phyloP scores from a whole-genome alignment of 2,113 vertebrate genomes.

The Nothocercus nigrocapillus region DNA sequence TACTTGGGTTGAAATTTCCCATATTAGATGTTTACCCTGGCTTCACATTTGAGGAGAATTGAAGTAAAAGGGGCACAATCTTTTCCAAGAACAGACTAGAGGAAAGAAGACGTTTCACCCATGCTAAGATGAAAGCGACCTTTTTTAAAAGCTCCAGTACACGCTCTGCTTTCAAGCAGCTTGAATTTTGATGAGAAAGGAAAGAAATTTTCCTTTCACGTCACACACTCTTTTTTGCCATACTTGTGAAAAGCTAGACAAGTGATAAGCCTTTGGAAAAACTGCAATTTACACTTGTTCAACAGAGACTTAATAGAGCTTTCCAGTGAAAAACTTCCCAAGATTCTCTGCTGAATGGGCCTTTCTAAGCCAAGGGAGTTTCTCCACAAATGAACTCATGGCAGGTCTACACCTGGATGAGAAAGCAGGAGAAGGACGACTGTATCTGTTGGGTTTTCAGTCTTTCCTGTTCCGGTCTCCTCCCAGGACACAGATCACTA shows the following conservation, averaged over 20 bases:
- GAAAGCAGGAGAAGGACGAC: background rate
- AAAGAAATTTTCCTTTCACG: conserved; percentile 18
- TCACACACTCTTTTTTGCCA: background rate
- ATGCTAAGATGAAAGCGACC: background rate
- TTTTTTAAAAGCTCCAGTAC: conserved; percentile 21
- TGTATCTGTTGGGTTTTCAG: background rate
- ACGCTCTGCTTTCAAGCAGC: conserved; percentile 45
- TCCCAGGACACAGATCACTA: background rate
- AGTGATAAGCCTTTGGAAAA: conserved; percentile 17
- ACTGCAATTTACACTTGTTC: conserved; percentile 8
- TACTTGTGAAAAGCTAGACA: conserved; percentile 18
- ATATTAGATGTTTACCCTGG: background rate
- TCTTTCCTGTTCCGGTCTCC: background rate
- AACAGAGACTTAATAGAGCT: background rate
- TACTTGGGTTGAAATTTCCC: conserved; percentile 4
- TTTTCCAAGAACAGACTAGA: background rate
- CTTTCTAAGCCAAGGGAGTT: background rate
- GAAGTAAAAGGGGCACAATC: background rate
- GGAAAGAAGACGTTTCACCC: conserved; percentile 20
- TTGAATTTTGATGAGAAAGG: conserved; percentile 22
- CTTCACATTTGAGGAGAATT: background rate
- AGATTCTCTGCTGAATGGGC: background rate
- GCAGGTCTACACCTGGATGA: background rate
- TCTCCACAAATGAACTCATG: background rate
- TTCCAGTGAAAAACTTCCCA: background rate